phyloP scores from a whole-genome alignment of 2,888 invertebrate species.

The Drosophila kuntzei region DNA sequence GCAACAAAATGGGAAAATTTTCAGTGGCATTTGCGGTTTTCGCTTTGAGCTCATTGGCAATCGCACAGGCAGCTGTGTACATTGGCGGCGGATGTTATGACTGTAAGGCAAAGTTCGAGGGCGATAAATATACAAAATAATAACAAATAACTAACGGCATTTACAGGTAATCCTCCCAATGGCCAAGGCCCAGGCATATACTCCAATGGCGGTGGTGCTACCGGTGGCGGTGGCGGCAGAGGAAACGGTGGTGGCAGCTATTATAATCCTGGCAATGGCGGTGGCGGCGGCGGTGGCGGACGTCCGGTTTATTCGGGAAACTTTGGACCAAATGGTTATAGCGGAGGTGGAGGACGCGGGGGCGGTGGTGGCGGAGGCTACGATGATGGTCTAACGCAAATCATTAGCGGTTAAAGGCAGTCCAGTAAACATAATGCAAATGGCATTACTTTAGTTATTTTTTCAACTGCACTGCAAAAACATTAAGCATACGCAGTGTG shows the following conservation, averaged over 20 bases:
- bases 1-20: slow-evolving; percentile 48
- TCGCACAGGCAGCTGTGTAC: slow-evolving; percentile 69
- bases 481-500: slow-evolving; percentile 16
- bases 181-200: slow-evolving; percentile 70
- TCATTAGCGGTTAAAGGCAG: slow-evolving; percentile 57
- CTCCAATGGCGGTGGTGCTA: slow-evolving; percentile 27
- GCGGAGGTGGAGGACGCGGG: slow-evolving; percentile 31
- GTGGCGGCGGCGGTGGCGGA: slow-evolving; percentile 31
- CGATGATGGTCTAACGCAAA: slow-evolving; percentile 63
- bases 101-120: slow-evolving; percentile 51
- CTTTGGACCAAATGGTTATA: slow-evolving; percentile 63
- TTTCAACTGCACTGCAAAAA: slow-evolving; percentile 2
- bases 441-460: background rate
- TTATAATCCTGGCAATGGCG: slow-evolving; percentile 17
- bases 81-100: slow-evolving; percentile 74
- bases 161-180: slow-evolving; percentile 67
- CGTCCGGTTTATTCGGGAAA: slow-evolving; percentile 67
- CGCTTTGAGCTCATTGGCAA: slow-evolving; percentile 46
- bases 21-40: slow-evolving; percentile 47
- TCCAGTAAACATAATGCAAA: background rate
- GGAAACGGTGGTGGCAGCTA: slow-evolving; percentile 21
- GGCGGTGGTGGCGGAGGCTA: slow-evolving; percentile 42
- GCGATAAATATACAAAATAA: background rate
- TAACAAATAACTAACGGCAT: slow-evolving; percentile 35
- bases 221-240: slow-evolving; percentile 8